Percentiles rank a stretch among this genome's conserved stretches.
phyloP scores from a whole-genome alignment of 2,113 vertebrate genomes.

The Sylvietta virens region DNA sequence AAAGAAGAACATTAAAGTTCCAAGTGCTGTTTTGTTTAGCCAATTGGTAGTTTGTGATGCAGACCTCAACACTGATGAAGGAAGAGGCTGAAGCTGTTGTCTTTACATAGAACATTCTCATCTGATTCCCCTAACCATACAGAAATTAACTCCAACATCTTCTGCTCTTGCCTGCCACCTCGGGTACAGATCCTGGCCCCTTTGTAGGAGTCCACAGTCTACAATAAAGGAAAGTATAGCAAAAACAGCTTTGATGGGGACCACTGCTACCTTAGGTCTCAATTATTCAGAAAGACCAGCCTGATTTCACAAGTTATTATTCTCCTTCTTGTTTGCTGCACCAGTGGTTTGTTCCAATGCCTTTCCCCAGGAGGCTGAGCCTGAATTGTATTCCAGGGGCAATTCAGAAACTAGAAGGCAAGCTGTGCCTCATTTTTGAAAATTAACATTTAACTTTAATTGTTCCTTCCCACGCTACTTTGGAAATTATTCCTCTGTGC shows the following conservation, averaged over 20 bases:
- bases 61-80: not conserved
- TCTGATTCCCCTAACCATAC: not conserved
- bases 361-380: not conserved
- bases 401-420: conserved; percentile 13
- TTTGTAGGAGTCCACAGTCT: not conserved
- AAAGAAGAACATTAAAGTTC: not conserved
- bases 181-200: not conserved
- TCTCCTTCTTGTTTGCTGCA: not conserved
- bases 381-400: not conserved
- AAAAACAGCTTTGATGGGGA: not conserved
- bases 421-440: conserved; percentile 18
- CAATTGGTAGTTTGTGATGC: not conserved
- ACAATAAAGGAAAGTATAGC: not conserved
- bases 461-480: conserved; percentile 9
- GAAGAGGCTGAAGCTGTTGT: not conserved
- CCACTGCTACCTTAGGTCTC: not conserved
- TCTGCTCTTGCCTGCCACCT: not conserved
- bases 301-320: not conserved
- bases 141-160: not conserved
- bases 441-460: conserved; percentile 65
- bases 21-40: not conserved
- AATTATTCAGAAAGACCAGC: not conserved
- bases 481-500: conserved; percentile 32
- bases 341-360: not conserved
- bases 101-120: not conserved